These are phyloP conservation scores for Orchesella cincta DNA, from an alignment of 1,140 invertebrate species.

Conservation along the genomic window DNA sequence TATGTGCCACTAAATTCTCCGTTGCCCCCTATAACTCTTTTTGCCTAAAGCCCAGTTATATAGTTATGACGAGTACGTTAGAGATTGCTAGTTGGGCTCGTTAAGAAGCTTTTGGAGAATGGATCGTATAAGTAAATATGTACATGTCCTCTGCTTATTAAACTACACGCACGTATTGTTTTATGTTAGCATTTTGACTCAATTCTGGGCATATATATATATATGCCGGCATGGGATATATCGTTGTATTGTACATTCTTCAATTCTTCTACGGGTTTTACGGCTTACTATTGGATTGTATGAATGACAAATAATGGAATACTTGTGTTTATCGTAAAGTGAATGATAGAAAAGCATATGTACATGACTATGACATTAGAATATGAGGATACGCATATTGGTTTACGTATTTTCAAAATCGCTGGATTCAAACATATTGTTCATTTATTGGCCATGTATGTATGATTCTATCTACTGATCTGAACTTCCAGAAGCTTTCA, in stretches of 20 bases:
- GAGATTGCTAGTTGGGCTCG: not conserved
- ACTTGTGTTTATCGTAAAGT: not conserved
- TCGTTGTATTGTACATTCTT: not conserved
- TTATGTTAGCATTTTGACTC: too few species aligned
- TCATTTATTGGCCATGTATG: too few species aligned
- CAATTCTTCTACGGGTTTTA: not conserved
- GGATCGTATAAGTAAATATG: not conserved
- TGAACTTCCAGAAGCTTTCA: too few species aligned
- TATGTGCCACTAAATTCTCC: not conserved
- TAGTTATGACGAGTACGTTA: not conserved
- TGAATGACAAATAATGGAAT: not conserved
- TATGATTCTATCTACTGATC: too few species aligned
- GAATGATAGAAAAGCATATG: not conserved
- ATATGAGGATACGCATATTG: too few species aligned
- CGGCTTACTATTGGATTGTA: not conserved
- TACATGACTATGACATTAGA: too few species aligned
- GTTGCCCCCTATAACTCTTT: not conserved
- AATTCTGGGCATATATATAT: too few species aligned
- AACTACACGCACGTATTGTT: too few species aligned
- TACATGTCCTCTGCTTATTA: too few species aligned
- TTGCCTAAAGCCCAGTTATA: not conserved
- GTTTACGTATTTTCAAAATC: too few species aligned
- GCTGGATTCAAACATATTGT: too few species aligned
- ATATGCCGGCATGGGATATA: too few species aligned
- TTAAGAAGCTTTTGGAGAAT: not conserved